A percentile compares a stretch with the other conserved stretches of the same genome.
phyloP scores from a whole-genome alignment of 2,888 invertebrate species.

The Apoderus coryli region DNA sequence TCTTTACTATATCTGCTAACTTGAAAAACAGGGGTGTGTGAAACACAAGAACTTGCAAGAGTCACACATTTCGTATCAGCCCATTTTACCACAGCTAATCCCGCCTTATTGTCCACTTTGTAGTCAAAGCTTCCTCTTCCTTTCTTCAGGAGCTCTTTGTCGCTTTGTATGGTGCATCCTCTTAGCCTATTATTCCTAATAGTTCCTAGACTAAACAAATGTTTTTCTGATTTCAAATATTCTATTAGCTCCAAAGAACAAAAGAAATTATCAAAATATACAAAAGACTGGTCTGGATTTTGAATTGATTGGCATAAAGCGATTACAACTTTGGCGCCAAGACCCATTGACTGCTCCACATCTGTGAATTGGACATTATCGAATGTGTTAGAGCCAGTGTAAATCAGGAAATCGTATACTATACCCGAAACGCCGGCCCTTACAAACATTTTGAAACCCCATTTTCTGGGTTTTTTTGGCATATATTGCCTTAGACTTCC shows the following conservation, averaged over 20 bases:
- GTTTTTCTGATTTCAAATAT: no score
- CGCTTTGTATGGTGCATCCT: slow-evolving; percentile 8
- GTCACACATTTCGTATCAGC: slow-evolving; percentile 17
- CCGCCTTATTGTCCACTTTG: slow-evolving; percentile 9
- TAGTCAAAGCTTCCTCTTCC: slow-evolving; percentile 13
- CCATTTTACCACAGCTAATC: slow-evolving; percentile 18
- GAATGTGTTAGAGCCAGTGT: not conserved
- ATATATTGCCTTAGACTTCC: slow-evolving; percentile 7
- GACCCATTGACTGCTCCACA: slow-evolving; percentile 5
- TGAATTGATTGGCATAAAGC: slow-evolving; percentile 7
- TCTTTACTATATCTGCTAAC: no score
- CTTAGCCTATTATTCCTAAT: slow-evolving; percentile 8
- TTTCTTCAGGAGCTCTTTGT: slow-evolving; percentile 11
- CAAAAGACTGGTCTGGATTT: slow-evolving; percentile 1
- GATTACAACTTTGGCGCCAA: slow-evolving; percentile 6
- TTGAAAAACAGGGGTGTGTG: no score
- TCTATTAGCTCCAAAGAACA: slow-evolving; percentile 3
- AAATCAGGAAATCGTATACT: not conserved
- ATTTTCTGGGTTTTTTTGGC: slow-evolving; percentile 13
- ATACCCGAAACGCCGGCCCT: slow-evolving; percentile 14
- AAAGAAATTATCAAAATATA: slow-evolving; percentile 9
- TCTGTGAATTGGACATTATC: not conserved
- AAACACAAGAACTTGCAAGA: slow-evolving; percentile 13
- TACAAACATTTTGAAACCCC: slow-evolving; percentile 18
- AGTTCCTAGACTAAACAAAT: not conserved